Evolutionary conservation across 1,140 invertebrate species (phyloP).

Genomic region (Lucilia sericata): DNA sequence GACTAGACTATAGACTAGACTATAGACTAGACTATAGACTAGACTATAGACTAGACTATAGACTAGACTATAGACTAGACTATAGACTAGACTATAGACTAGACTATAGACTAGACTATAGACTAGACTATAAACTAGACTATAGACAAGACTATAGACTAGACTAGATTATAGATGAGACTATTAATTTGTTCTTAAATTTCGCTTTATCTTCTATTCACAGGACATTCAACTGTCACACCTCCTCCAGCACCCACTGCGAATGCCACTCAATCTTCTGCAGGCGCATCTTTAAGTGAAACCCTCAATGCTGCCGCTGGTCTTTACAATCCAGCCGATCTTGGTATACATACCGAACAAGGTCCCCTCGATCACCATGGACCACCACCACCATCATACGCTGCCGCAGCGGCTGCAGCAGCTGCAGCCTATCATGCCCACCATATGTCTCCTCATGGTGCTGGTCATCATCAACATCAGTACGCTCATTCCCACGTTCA

Average conservation of each 20-base stretch:
- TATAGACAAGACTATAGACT: too few relatives aligned
- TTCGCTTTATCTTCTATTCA: not conserved
- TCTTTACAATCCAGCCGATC: conserved; percentile 63
- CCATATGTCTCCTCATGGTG: conserved; percentile 56
- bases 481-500: conserved; percentile 55
- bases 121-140: too few relatives aligned
- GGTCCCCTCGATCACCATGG: conserved; percentile 57
- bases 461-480: conserved; percentile 56
- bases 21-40: too few relatives aligned
- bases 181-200: not conserved
- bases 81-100: too few relatives aligned
- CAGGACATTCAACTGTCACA: not conserved
- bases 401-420: conserved; percentile 61
- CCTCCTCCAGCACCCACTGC: conserved; percentile 34
- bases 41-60: too few relatives aligned
- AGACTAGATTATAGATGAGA: too few relatives aligned
- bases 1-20: too few relatives aligned
- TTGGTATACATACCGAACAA: conserved; percentile 64
- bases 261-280: not conserved
- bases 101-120: too few relatives aligned
- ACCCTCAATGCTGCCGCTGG: conserved; percentile 53
- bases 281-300: conserved; percentile 16
- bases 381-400: conserved; percentile 60
- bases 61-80: too few relatives aligned
- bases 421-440: conserved; percentile 60